phyloP scores from a whole-genome alignment of 1,140 invertebrate species.

The Phocides pigmalion region DNA sequence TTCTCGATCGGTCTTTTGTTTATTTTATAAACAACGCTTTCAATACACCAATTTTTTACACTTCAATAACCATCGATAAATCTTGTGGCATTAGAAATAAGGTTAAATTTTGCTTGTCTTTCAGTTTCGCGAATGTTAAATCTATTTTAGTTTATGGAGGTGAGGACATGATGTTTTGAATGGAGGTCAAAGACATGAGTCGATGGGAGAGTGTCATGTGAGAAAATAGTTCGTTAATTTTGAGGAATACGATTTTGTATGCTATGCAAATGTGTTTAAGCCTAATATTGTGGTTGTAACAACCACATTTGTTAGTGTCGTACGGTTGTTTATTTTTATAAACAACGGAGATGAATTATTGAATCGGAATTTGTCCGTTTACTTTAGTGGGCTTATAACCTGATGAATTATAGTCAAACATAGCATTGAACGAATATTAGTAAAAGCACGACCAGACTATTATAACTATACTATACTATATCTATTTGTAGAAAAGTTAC shows the following conservation, averaged over 20 bases:
- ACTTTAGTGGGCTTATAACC: neutral
- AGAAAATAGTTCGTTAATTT: conserved; percentile 45
- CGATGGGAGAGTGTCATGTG: conserved; percentile 44
- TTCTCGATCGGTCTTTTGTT: conserved; percentile 60
- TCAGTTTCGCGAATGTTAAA: conserved; percentile 22
- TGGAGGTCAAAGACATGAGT: conserved; percentile 54
- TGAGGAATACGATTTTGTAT: conserved; percentile 7
- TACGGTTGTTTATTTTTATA: conserved; percentile 25
- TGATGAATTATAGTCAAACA: too few relatives aligned
- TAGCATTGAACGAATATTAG: too few relatives aligned
- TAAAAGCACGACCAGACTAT: too few relatives aligned
- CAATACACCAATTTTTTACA: conserved; percentile 37
- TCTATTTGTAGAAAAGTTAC: too few relatives aligned
- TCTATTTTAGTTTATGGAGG: conserved; percentile 35
- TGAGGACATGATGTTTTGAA: conserved; percentile 56
- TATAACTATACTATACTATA: too few relatives aligned
- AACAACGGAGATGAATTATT: conserved; percentile 26
- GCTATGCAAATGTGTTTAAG: conserved; percentile 19
- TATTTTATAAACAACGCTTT: conserved; percentile 57
- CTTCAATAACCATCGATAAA: neutral
- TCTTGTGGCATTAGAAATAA: conserved; percentile 20
- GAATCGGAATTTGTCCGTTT: conserved; percentile 9
- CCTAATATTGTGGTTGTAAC: conserved; percentile 1
- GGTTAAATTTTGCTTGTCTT: conserved; percentile 24
- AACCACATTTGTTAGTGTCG: neutral